Base-by-base conservation (phyloP, 2,888 invertebrate genomes). In the Ennomos fuscantarius region DNA sequence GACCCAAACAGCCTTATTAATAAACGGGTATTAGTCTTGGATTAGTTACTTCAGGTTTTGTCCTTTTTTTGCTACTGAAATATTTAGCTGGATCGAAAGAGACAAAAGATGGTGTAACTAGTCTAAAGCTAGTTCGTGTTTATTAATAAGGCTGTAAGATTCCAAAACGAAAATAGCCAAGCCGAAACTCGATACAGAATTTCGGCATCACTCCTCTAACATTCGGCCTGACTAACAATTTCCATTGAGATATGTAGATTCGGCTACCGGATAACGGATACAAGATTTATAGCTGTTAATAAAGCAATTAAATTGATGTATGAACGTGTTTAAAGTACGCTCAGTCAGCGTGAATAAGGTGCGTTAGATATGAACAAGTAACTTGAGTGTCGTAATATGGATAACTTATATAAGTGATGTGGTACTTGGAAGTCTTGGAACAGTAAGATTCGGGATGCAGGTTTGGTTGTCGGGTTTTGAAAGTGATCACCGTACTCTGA, bases 251-350 rank as follows among this genome's bases (percentile, higher is more conserved):
- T 61, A 61, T 55, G 50, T 53, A 34, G 45, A 61, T 53, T 55
- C 49, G 48, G 72, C 76, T 74, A 69, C 73, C 62, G 69, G 65
- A 56, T 65, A 67, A 60, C 58, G 52, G 65, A 62, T 53, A 37
- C 53, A 53, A 68, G 68, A 76, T 76, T 76, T 74, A 76, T 72
- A 50, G 47, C 55, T 58, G 43, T 65, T 68, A 73, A 73, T 74
- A 71, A 66, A 73, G 69, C 67, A 60, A 73, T 76, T 70, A 73
- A 58, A 44, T 63, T 72, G 68, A 73, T 70, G 54, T 66, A 72
- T 65, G 63, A 53, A 49, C 60, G 51, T 57, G 44, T 50, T 55
- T 50, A 57, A 53, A 57, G 48, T 60, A 45, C 52, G 15, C 36
- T 37, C 32, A 35, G 48, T 36, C 24, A 36, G 24, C 13, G 32